Evolutionary conservation across 1,140 invertebrate genomes (phyloP).

Genomic region (Drosophila melanogaster): DNA sequence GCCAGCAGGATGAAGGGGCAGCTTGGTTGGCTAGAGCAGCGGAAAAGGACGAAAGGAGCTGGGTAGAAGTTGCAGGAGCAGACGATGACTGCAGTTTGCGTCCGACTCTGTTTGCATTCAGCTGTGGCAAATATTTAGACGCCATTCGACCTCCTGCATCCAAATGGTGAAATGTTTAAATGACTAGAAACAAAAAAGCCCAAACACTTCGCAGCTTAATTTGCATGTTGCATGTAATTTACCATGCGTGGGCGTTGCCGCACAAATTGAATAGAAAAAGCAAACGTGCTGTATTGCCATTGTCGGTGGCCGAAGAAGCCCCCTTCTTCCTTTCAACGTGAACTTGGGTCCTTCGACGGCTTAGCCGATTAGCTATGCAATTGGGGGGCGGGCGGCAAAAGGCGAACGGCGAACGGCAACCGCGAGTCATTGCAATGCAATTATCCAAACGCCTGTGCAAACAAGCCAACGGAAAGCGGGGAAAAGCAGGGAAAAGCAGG

Average conservation of each 20-base stretch:
- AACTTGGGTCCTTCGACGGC: neutral
- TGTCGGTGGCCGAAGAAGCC: neutral
- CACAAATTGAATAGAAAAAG: constrained; percentile 21
- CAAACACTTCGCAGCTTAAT: neutral
- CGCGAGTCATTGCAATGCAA: constrained; percentile 33
- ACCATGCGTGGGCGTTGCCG: constrained; percentile 3
- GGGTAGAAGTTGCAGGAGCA: neutral
- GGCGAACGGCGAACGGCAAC: neutral
- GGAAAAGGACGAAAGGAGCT: neutral
- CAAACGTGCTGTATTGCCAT: neutral
- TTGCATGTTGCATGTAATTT: constrained; percentile 42
- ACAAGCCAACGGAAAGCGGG: neutral
- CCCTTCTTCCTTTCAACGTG: neutral
- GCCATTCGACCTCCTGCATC: neutral
- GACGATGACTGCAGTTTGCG: constrained; percentile 35
- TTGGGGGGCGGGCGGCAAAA: neutral
- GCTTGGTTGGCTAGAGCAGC: neutral
- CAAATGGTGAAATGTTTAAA: neutral
- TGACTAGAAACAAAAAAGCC: neutral
- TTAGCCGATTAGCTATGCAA: constrained; percentile 24
- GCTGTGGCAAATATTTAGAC: constrained; percentile 49
- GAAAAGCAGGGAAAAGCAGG: neutral
- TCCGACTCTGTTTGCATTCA: constrained; percentile 35
- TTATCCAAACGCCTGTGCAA: constrained; percentile 24
- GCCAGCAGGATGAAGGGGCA: neutral